Evolutionary conservation across 1,140 invertebrate species (phyloP), one percentile per base, ranked within the genome.

Genomic region (Aporrectodea caliginosa): DNA sequence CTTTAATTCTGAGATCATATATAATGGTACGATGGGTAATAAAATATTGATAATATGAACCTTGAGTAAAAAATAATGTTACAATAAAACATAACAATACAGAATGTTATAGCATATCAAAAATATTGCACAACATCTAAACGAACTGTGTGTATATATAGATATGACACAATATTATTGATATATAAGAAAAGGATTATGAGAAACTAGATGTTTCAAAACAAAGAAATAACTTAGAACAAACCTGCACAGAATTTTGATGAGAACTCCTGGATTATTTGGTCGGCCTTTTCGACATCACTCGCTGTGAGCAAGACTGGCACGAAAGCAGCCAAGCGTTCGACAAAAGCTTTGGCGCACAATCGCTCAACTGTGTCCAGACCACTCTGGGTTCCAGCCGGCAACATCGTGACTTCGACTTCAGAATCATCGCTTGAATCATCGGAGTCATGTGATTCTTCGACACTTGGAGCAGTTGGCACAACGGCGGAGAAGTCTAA

Each of bases 211-310:
- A 6, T 58, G 22, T 12, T 58, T 22, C 22, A 12, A 22, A 58
- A 58, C 22, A 12, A 22, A 12, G 43, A 6, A 58, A 58, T 58
- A 12, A 58, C 6, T 12, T 12, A 58, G 80, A 35, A 33, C 84
- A 78, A 84, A 91, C 95, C 93, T 90, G 95, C 92, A 88, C 95
- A 97, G 84, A 95, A 95, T 80, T 93, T 92, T 0, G 95, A 96
- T 0, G 95, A 92, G 86, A 97, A 96, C 84, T 94, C 93, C 87
- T 96, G 95, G 82, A 97, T 89, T 0, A 93, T 93, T 86, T 96
- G 93, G 84, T 98, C 95, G 2, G 96, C 93, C 86, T 94, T 93
- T 81, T 93, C 92, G 69, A 93, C 93, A 93, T 32, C 93, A 93
- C 83, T 94, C 92, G 83, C 88, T 58, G 91, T 88, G 16, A 93